Evolutionary conservation across 2,113 vertebrate genomes (phyloP), one percentile per base, ranked within the genome.

Genomic region (Microtus pennsylvanicus): DNA sequence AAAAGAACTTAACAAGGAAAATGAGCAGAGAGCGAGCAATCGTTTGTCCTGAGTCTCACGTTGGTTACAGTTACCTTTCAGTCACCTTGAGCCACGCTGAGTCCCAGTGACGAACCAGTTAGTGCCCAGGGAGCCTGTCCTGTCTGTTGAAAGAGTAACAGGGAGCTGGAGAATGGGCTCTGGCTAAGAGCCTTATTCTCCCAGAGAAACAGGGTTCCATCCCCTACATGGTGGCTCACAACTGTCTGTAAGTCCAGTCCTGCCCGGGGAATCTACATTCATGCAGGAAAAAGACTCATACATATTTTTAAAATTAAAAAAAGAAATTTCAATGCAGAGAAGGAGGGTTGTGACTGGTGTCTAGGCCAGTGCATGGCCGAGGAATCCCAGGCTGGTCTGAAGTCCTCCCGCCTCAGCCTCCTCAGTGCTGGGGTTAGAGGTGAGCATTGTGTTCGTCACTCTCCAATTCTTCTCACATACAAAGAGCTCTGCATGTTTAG

Each of bases 381-480:
- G 24, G 63, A 45, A n/a, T 67, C 75, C 76, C 33, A 77, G 12
- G 16, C 42, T 42, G 45, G 28, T 30, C 30, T 65, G 75, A 78
- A 33, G 26, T 35, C 21, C 88, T 90, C n/a, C 30, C 17, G 22
- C 42, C 30, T 65, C 42, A 47, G 3, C 45, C 76, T 90, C 33
- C 19, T 45, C 16, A 50, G 16, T 52, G 24, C 42, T 80, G 45
- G 33, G 76, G 38, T 30, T 80, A 38, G 14, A 91, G 58, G 24
- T 16, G 63, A 50, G 42, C 26, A 61, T 47, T 22, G 3, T 50
- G 42, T 47, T 4, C 7, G 1, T 80, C 2, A 2, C 89, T 16
- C 94, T 96, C 45, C 92, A 0, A 7, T 96, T n/a, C 87, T 28
- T 78, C 35, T 92, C 85, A 85, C 11, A 35, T 70, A 88, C 80